A percentile compares a stretch with the other conserved stretches of the same genome.
Evolutionary conservation across 1,140 invertebrate species (phyloP).

Genomic region (Drosophila nannoptera): DNA sequence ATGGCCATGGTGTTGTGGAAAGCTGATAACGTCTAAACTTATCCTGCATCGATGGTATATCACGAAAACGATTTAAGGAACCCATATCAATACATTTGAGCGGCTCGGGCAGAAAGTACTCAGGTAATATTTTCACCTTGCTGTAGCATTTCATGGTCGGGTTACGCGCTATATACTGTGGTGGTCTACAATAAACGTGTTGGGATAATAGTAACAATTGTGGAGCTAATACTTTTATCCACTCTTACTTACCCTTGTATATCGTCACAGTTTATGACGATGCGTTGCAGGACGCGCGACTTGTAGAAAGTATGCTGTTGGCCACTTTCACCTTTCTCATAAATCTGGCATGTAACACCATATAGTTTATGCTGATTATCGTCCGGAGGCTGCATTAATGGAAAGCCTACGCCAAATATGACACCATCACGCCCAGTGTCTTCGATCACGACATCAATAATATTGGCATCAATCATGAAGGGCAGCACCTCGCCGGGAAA

Average conservation of each 20-base stretch:
- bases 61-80: conserved; percentile 78
- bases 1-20: conserved; percentile 80
- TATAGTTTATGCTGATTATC: conserved; percentile 59
- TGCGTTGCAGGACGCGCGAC: conserved; percentile 69
- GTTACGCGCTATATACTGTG: conserved; percentile 65
- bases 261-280: conserved; percentile 61
- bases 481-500: conserved; percentile 88
- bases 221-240: background rate
- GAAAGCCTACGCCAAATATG: conserved; percentile 71
- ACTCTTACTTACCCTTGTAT: conserved; percentile 57
- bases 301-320: conserved; percentile 62
- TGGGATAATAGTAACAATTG: background rate
- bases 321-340: conserved; percentile 67
- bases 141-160: conserved; percentile 78
- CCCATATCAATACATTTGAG: conserved; percentile 80
- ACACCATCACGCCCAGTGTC: conserved; percentile 58
- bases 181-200: conserved; percentile 31
- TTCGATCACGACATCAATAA: conserved; percentile 61
- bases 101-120: conserved; percentile 80
- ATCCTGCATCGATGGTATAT: conserved; percentile 68
- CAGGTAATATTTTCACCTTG: conserved; percentile 84
- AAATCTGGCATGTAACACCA: conserved; percentile 77
- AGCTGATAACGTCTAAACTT: conserved; percentile 79
- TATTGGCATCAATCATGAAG: conserved; percentile 81
- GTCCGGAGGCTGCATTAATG: conserved; percentile 53